Conservation (phyloP, 2,888 invertebrate genomes). For the Ommatoiulus sabulosus region DNA sequence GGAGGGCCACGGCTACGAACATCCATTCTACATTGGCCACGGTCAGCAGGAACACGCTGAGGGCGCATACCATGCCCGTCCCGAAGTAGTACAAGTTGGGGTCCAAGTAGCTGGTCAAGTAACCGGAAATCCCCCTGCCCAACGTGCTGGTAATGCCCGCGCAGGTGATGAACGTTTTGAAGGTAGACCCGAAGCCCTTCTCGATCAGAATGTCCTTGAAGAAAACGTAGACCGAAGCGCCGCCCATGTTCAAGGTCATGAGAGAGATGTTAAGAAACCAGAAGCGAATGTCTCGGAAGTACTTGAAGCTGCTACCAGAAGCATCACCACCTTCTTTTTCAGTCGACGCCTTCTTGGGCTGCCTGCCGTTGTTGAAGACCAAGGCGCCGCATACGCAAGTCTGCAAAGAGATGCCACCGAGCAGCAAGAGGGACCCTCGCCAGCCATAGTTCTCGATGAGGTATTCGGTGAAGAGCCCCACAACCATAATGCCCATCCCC, state of each 20-base stretch:
- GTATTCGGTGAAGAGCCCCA: background rate
- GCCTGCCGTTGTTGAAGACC: background rate
- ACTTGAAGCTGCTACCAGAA: background rate
- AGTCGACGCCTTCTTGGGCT: background rate
- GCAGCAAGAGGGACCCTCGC: conserved; percentile 28
- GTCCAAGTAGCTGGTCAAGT: background rate
- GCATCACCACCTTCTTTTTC: too few species aligned
- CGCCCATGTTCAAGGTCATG: background rate
- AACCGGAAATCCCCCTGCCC: background rate
- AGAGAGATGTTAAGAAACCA: background rate
- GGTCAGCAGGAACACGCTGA: background rate
- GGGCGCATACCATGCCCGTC: background rate
- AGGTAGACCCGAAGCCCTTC: background rate
- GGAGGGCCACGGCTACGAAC: background rate
- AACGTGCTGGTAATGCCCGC: background rate
- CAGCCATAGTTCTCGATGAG: conserved; percentile 14
- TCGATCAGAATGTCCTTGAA: conserved; percentile 24
- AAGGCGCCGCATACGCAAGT: background rate
- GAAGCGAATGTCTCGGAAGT: background rate
- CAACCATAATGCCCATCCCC: background rate
- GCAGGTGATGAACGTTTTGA: conserved; percentile 3
- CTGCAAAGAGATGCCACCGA: background rate
- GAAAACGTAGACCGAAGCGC: background rate
- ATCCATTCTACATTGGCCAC: background rate
- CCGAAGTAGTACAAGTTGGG: background rate